Percentiles rank a stretch among this genome's conserved stretches.
These are phyloP conservation scores for Rhadinocentrus ornatus DNA, from an alignment of 2,797 vertebrate species.

Conservation along the genomic window DNA sequence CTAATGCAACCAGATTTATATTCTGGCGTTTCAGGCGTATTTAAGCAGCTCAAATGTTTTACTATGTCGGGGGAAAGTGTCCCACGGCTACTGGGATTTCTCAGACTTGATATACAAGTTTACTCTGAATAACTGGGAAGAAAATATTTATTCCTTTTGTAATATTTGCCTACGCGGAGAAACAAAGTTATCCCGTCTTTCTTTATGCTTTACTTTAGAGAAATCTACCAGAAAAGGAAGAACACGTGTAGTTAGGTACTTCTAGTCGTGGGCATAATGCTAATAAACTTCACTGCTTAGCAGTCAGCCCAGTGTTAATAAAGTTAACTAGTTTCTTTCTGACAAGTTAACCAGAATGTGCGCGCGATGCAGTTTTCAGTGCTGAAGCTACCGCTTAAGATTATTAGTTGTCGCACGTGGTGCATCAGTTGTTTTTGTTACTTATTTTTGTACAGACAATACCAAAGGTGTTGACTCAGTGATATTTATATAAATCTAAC, in stretches of 20 bases:
- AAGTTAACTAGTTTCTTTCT: neutral
- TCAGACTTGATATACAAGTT: neutral
- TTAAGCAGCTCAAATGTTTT: neutral
- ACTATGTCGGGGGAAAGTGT: neutral
- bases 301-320: neutral
- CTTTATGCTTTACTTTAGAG: neutral
- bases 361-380: neutral
- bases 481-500: too few relatives aligned
- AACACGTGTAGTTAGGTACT: too few relatives aligned
- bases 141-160: too few relatives aligned
- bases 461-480: too few relatives aligned
- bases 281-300: neutral
- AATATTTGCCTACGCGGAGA: too few relatives aligned
- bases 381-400: neutral
- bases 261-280: neutral
- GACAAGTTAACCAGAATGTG: neutral
- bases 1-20: accelerated
- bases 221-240: neutral
- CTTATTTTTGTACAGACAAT: neutral
- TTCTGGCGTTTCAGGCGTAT: neutral
- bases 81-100: neutral
- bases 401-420: neutral
- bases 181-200: neutral
- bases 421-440: neutral
- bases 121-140: too few relatives aligned